Evolutionary conservation across 2,888 invertebrate species (phyloP), one percentile per base, ranked within the genome.

Genomic region (Fragum whitleyi): DNA sequence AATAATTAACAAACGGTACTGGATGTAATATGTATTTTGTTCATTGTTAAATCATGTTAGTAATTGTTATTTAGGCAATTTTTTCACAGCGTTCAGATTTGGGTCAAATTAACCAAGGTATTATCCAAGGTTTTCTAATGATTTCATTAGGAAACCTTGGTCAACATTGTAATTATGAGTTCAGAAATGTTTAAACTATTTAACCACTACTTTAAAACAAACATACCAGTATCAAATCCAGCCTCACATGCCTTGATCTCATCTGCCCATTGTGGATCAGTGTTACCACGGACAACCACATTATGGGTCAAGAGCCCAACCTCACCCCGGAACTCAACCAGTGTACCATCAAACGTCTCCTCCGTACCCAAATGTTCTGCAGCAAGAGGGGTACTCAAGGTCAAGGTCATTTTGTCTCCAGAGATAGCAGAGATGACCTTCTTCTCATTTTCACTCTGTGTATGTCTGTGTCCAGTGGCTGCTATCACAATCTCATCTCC

Each of bases 401-500:
- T 93, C 39, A 93, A 67, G 32, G 91, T 91, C 61, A 57, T 76
- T 7, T 86, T 87, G 68, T 92, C 90, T 5, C 21, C 72, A 16
- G 90, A 89, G 9, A 92, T 86, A 9, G 81, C 78, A 11, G 84
- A 47, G 23, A 93, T 92, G 1, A 70, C 87, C 14, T 87, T 81
- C 59, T 87, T 76, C 86, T 93, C 93, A 62, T 84, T 92, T 73
- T 93, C 89, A 32, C 77, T 86, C 83, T 92, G 92, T 16, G 88
- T 87, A 67, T 87, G 88, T n/a, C 85, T 83, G 59, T 90, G 86
- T 9, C 93, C 90, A 1, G 93, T 93, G 32, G 92, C 88, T 5
- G 93, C 93, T n/a, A 93, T 91, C 59, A 91, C 91, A 51, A 93
- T 90, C 78, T 91, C 81, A 77, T 92, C 92, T 0, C 87, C 88